phyloP scores from a whole-genome alignment of 2,888 invertebrate genomes.

The Thymelicus acteon region DNA sequence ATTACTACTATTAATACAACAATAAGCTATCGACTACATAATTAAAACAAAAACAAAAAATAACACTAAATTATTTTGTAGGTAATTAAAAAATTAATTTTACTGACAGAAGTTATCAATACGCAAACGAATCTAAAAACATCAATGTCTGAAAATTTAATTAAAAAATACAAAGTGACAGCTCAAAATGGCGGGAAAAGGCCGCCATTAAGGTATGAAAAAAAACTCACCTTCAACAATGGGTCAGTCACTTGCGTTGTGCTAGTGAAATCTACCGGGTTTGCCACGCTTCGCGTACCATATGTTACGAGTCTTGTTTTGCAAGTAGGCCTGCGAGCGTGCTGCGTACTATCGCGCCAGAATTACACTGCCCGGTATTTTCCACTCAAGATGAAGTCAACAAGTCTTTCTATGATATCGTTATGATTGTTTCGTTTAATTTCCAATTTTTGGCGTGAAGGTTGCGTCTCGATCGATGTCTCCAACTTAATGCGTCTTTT shows the following conservation, averaged over 20 bases:
- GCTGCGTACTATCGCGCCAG: slow-evolving; percentile 36
- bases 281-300: slow-evolving; percentile 42
- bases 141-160: background rate
- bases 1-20: background rate
- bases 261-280: slow-evolving; percentile 41
- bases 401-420: slow-evolving; percentile 37
- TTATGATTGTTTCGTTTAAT: slow-evolving; percentile 33
- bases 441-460: slow-evolving; percentile 33
- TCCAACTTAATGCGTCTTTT: slow-evolving; percentile 3
- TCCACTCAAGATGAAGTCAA: slow-evolving; percentile 41
- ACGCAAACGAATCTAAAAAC: background rate
- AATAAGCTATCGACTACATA: background rate
- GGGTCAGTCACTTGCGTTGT: slow-evolving; percentile 39
- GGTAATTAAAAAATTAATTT: background rate
- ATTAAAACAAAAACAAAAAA: background rate
- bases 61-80: too few species aligned
- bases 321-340: slow-evolving; percentile 36
- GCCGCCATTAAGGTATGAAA: slow-evolving; percentile 21
- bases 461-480: slow-evolving; percentile 23
- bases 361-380: slow-evolving; percentile 42
- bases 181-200: slow-evolving; percentile 16
- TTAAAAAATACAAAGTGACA: slow-evolving; percentile 17
- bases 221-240: slow-evolving; percentile 39
- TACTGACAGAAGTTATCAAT: background rate
- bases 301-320: slow-evolving; percentile 26